Conservation (phyloP, 2,888 invertebrate species). For the Pachycephus smyrnensis region DNA sequence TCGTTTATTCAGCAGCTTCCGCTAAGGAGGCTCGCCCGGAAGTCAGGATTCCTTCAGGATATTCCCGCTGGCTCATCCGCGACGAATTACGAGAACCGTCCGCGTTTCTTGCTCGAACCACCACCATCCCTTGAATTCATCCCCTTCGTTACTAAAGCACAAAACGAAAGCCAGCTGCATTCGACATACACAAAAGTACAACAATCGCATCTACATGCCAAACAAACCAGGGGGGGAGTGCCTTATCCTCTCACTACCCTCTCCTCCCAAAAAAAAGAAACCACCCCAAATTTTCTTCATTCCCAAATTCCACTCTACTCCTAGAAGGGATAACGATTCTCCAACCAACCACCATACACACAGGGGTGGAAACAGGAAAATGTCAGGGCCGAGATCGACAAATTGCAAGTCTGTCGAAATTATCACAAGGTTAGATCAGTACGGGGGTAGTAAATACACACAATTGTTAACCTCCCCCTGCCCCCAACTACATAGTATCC, state of each 20-base stretch:
- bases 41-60: background rate
- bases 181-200: background rate
- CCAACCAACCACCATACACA: background rate
- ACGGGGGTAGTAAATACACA: conserved; percentile 37
- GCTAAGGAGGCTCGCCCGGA: background rate
- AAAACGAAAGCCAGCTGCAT: background rate
- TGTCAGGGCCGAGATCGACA: conserved; percentile 30
- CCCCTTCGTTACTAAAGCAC: background rate
- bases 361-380: background rate
- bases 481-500: background rate
- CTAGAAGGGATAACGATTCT: background rate
- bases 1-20: background rate
- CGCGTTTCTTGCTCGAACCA: background rate
- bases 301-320: background rate
- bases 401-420: conserved; percentile 64
- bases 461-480: conserved; percentile 50
- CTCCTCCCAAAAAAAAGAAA: too few relatives aligned
- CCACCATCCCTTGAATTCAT: background rate
- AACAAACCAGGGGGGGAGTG: background rate
- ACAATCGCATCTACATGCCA: background rate
- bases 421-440: conserved; percentile 56
- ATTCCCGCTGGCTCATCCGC: background rate
- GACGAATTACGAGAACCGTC: too few relatives aligned
- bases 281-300: background rate
- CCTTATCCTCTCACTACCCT: too few relatives aligned